phyloP scores from a whole-genome alignment of 1,140 invertebrate species.

The Tetragnatha versicolor region DNA sequence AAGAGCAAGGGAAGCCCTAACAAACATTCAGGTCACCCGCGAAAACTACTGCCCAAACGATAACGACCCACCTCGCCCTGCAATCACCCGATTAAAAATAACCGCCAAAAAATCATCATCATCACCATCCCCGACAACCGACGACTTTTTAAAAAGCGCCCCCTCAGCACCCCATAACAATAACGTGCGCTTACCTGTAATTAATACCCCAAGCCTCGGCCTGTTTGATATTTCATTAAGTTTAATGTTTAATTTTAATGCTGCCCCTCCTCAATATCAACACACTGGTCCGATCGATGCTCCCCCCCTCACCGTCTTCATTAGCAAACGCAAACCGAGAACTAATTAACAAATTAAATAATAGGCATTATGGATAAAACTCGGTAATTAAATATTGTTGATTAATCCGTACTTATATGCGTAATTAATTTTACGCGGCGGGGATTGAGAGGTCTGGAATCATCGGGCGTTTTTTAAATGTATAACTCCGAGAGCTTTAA shows the following conservation, averaged over 20 bases:
- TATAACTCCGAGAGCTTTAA: constrained; percentile 30
- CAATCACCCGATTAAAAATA: too few relatives aligned
- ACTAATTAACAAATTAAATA: constrained; percentile 56
- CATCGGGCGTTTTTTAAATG: not conserved
- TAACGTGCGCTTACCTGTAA: too few relatives aligned
- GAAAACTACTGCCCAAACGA: too few relatives aligned
- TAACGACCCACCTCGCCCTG: too few relatives aligned
- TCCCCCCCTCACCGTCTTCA: constrained; percentile 2
- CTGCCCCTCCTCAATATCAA: constrained; percentile 49
- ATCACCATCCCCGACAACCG: too few relatives aligned
- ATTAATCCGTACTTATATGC: constrained; percentile 55
- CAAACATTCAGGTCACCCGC: too few relatives aligned
- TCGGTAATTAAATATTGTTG: constrained; percentile 55
- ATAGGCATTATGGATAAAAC: constrained; percentile 55
- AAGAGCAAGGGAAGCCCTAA: too few relatives aligned
- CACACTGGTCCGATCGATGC: constrained; percentile 44
- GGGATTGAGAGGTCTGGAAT: not conserved
- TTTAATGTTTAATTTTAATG: constrained; percentile 56
- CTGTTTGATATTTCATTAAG: constrained; percentile 56
- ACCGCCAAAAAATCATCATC: too few relatives aligned
- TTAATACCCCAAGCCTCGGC: constrained; percentile 36
- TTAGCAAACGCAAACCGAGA: constrained; percentile 50
- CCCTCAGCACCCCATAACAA: too few relatives aligned
- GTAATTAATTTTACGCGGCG: constrained; percentile 54
- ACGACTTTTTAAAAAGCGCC: too few relatives aligned